Conservation (phyloP, 2,113 vertebrate species). For the Oceanodroma tethys region DNA sequence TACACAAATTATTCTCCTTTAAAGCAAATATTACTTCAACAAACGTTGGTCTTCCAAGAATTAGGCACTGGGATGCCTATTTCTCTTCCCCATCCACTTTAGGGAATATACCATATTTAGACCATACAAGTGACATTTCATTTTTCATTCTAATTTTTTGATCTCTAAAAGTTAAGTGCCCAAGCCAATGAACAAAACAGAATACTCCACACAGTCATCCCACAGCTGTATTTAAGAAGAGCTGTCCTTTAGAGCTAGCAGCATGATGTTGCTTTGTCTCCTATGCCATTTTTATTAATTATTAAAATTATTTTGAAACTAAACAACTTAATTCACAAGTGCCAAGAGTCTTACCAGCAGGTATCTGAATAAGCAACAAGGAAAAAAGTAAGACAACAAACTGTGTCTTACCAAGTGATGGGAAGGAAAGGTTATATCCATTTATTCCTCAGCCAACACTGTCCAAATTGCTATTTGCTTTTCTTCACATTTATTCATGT, state of each 20-base stretch:
- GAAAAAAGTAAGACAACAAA: not conserved
- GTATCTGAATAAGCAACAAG: fast-evolving
- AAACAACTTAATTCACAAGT: not conserved
- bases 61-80: not conserved
- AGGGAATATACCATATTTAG: not conserved
- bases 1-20: not conserved
- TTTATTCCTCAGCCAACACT: not conserved
- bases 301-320: not conserved
- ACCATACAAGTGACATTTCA: not conserved
- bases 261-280: fast-evolving
- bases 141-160: not conserved
- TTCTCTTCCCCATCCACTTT: not conserved
- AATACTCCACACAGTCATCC: not conserved
- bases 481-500: not conserved
- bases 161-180: not conserved
- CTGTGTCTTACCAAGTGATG: not conserved
- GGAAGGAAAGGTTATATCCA: not conserved
- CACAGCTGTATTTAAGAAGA: not conserved
- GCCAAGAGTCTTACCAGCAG: not conserved
- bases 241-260: not conserved
- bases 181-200: not conserved
- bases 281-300: not conserved
- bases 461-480: not conserved
- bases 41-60: not conserved
- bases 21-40: not conserved